Evolutionary conservation across 1,140 invertebrate species (phyloP), one percentile per base, ranked within the genome.

Genomic region (Parapsyche elsis): DNA sequence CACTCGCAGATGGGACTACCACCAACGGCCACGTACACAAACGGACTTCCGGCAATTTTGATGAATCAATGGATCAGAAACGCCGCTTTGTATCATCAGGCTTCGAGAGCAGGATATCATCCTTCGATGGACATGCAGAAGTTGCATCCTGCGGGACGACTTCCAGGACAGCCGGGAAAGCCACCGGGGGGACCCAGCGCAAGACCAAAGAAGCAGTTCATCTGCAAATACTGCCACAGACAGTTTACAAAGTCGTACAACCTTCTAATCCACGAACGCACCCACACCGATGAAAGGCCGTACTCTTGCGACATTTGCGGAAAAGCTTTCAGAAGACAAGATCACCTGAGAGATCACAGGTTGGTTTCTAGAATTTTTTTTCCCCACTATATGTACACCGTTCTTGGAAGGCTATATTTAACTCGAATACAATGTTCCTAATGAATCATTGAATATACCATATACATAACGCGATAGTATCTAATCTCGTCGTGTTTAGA

Each of bases 171-270:
- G 24, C 90, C 91, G 1, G 86, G 91, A 71, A 90, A 92, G 78
- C 85, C 91, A 0, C 90, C 84, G 79, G 90, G 90, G 16, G 86
- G 89, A 0, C 89, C 90, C 0, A 92, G 92, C 38, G 90, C 92
- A 1, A 88, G 94, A 67, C 94, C 94, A 0, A 97, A 97, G 89
- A 97, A 97, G 85, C 95, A 99, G 86, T 98, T 98, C 86, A 98
- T 99, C 84, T 99, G 97, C 90, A 96, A 96, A 86, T 98, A 94
- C 86, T 99, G 97, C 88, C 93, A 95, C 84, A 90, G 97, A 0
- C 95, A 98, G 81, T 99, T 99, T 86, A 98, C 97, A 59, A 99
- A 99, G 87, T 97, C 95, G 53, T 99, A 99, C 90, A 99, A 99
- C 87, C 89, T 99, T 71, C 90, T 98, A 61, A 98, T 98, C 45